Conservation (phyloP, 2,797 vertebrate species). For the Lepilemur ruficaudatus region DNA sequence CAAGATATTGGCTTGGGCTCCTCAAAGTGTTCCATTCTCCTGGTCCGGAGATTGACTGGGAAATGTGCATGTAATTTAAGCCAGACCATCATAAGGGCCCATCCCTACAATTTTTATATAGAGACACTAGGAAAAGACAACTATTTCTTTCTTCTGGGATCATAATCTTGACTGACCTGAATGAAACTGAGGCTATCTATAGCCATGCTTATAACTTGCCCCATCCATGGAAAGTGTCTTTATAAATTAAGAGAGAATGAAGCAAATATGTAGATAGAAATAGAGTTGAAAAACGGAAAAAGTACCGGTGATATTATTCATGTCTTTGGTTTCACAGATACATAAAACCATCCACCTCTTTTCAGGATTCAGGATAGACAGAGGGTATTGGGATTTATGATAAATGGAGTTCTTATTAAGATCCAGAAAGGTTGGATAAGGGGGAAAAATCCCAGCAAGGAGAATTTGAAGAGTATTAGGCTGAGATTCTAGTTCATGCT, state of each 20-base stretch:
- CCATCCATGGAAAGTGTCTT: not conserved
- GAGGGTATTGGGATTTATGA: not conserved
- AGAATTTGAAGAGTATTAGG: not conserved
- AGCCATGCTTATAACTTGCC: not conserved
- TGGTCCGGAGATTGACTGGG: not conserved
- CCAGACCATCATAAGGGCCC: not conserved
- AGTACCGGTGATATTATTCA: not conserved
- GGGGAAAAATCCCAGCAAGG: not conserved
- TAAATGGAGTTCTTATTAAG: not conserved
- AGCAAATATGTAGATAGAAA: not conserved
- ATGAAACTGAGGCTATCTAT: not conserved
- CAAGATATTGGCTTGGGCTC: not conserved
- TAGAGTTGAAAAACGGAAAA: not conserved
- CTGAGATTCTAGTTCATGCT: not conserved
- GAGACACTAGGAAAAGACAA: not conserved
- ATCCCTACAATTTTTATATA: not conserved
- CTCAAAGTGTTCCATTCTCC: not conserved
- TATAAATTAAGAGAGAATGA: not conserved
- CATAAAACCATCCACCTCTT: not conserved
- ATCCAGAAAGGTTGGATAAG: not conserved
- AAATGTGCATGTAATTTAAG: not conserved
- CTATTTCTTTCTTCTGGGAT: not conserved
- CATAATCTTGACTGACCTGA: not conserved
- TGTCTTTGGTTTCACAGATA: not conserved
- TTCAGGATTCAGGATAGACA: conserved; percentile 30